Evolutionary conservation across 2,888 invertebrate genomes (phyloP).

Genomic region (Microchrysa polita): DNA sequence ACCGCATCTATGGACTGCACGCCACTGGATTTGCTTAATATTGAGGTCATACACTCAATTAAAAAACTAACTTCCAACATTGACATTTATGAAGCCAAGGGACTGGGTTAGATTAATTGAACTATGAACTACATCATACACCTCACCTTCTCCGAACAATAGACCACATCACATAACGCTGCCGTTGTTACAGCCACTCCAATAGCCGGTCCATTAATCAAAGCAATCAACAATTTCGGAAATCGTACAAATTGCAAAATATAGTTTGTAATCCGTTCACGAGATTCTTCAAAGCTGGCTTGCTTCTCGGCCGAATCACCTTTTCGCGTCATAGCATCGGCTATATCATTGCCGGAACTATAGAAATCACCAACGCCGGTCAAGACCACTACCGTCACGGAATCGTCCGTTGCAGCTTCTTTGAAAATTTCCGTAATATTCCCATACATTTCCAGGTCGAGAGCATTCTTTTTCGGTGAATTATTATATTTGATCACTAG

Average conservation of each 20-base stretch:
- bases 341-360: conserved; percentile 85
- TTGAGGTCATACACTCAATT: too few relatives aligned
- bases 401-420: conserved; percentile 74
- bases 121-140: too few relatives aligned
- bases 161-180: conserved; percentile 87
- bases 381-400: conserved; percentile 75
- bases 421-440: conserved; percentile 72
- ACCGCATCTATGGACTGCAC: too few relatives aligned
- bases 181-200: conserved; percentile 89
- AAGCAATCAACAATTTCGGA: conserved; percentile 85
- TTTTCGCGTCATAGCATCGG: conserved; percentile 52
- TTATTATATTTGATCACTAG: conserved; percentile 76
- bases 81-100: too few relatives aligned
- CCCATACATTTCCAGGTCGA: conserved; percentile 74
- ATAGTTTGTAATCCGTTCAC: conserved; percentile 67
- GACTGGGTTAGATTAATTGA: too few relatives aligned
- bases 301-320: conserved; percentile 55
- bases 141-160: conserved; percentile 87
- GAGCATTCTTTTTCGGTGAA: conserved; percentile 82
- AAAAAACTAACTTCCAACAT: too few relatives aligned
- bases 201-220: conserved; percentile 94
- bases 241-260: conserved; percentile 83
- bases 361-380: conserved; percentile 82
- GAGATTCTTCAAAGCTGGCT: conserved; percentile 53
- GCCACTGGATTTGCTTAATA: too few relatives aligned